phyloP scores from a whole-genome alignment of 2,113 vertebrate genomes.

The Scortum barcoo region DNA sequence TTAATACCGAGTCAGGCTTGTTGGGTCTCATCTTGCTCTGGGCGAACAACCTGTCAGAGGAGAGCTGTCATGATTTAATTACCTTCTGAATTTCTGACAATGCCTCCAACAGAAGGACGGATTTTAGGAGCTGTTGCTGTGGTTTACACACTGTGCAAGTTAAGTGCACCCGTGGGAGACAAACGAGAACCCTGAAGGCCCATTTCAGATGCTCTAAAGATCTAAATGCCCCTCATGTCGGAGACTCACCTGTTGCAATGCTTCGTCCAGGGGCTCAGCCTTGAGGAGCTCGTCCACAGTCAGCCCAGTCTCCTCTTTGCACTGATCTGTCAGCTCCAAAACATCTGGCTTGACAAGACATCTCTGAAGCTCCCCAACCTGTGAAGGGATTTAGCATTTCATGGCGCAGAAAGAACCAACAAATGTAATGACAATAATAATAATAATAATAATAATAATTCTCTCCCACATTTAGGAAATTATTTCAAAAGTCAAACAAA shows the following conservation, averaged over 20 bases:
- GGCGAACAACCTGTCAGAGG: conserved; percentile 43
- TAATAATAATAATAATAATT: no score
- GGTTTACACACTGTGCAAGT: background rate
- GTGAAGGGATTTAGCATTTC: conserved; percentile 74
- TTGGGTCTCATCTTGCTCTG: conserved; percentile 52
- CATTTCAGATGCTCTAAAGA: fast-evolving
- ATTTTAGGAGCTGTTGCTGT: background rate
- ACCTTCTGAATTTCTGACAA: background rate
- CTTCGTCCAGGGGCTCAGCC: conserved; percentile 92
- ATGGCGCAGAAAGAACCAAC: conserved; percentile 54
- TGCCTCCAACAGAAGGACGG: background rate
- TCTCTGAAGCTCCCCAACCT: conserved; percentile 95
- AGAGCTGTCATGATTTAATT: conserved; percentile 32
- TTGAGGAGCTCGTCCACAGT: conserved; percentile 88
- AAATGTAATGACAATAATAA: no score
- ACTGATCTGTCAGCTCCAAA: conserved; percentile 91
- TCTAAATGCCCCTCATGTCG: no score
- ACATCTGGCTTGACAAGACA: conserved; percentile 92
- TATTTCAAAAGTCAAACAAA: conserved; percentile 33
- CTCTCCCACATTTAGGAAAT: conserved; percentile 58
- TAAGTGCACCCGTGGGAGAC: background rate
- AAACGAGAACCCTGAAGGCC: background rate
- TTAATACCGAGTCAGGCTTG: conserved; percentile 40
- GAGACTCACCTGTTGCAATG: conserved; percentile 92
- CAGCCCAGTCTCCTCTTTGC: conserved; percentile 90